These are phyloP conservation scores for Lepisosteus osseus DNA, from an alignment of 2,113 vertebrate genomes.

Conservation along the genomic window DNA sequence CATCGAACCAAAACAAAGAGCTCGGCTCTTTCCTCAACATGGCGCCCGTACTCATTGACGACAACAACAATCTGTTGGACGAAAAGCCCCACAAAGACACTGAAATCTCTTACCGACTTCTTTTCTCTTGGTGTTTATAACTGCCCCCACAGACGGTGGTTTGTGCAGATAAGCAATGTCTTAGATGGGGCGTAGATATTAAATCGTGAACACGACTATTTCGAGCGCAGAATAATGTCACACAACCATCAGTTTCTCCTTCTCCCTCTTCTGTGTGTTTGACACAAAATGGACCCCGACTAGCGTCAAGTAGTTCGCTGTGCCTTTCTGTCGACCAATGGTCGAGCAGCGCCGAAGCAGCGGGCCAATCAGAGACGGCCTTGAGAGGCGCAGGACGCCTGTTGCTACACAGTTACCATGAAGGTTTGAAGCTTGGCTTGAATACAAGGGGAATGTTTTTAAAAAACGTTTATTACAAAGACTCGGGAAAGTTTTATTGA, in stretches of 20 bases:
- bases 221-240: slow-evolving; percentile 15
- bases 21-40: slow-evolving; percentile 45
- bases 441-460: too few relatives aligned
- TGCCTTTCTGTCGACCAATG: slow-evolving; percentile 49
- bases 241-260: slow-evolving; percentile 12
- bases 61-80: not conserved
- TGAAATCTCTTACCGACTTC: slow-evolving; percentile 65
- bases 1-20: slow-evolving; percentile 66
- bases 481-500: too few relatives aligned
- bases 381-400: slow-evolving; percentile 31
- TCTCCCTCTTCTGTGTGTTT: slow-evolving; percentile 46
- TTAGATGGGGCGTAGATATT: slow-evolving; percentile 23
- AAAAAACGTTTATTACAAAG: too few relatives aligned
- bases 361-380: slow-evolving; percentile 48
- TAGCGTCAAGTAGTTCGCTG: slow-evolving; percentile 38
- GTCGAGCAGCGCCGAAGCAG: not conserved
- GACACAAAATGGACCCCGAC: slow-evolving; percentile 70
- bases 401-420: slow-evolving; percentile 65
- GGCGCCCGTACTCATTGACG: slow-evolving; percentile 42
- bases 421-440: too few relatives aligned
- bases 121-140: slow-evolving; percentile 49
- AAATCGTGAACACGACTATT: slow-evolving; percentile 29
- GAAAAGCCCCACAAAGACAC: not conserved
- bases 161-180: slow-evolving; percentile 15
- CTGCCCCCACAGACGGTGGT: slow-evolving; percentile 36